Evolutionary conservation across 2,797 vertebrate species (phyloP), one percentile per base, ranked within the genome.

Genomic region (Neosilurus mollespiculum): DNA sequence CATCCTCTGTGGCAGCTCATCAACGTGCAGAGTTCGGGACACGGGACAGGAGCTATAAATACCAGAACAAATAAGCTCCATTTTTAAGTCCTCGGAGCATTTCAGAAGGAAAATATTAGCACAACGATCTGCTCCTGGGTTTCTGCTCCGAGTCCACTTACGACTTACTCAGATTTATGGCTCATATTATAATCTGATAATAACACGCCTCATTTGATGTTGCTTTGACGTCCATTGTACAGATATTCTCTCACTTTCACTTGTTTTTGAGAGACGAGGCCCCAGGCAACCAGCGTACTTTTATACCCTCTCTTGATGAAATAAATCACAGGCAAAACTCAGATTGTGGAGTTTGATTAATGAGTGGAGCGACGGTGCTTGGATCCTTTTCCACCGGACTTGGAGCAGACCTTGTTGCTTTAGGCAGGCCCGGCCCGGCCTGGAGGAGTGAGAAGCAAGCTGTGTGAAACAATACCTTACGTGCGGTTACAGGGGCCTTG

Each of bases 241-340:
- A 51, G 53, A 67, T 76, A 51, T 84, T 76, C 61, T 75, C 65
- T 67, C 34, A 51, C 78, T 75, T 76, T 81, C 78, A 58, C 81
- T 79, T 51, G 65, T 84, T 59, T 71, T 71, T 26, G 65, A 70
- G 69, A 72, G 14, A 70, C 34, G 4, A 70, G 69, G 73, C 90
- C 87, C 88, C 81, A 87, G 86, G 87, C 53, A 56, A 76, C 34
- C 16, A 85, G 83, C 30, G 86, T 85, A 82, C 83, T 79, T 89
- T 91, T 89, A 88, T 85, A 86, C 58, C 80, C 90, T 91, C 91
- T 90, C 88, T 88, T 85, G 85, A 89, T 70, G 56, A 89, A 83
- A 90, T 93, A 92, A 94, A 93, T 94, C 91, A 93, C 85, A 87
- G 83, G 88, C 86, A 92, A 90, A 90, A 93, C 91, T 89, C 88